Evolutionary conservation across 1,140 invertebrate genomes (phyloP).

Genomic region (Streblospio benedicti): DNA sequence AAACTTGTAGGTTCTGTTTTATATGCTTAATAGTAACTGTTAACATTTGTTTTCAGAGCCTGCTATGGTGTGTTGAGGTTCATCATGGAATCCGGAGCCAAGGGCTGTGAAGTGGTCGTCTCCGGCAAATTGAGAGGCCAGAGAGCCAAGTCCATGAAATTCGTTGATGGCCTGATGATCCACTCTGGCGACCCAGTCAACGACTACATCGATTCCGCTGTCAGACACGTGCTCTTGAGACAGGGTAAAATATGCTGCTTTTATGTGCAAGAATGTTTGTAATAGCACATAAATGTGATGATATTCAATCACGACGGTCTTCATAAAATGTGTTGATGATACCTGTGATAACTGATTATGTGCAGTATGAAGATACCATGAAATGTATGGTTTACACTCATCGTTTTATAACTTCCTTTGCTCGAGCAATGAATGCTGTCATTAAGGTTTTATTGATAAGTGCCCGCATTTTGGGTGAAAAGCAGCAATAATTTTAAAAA

Average conservation of each 20-base stretch:
- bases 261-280: neutral
- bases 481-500: no score
- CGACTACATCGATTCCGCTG: slow-evolving; percentile 96
- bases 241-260: slow-evolving; percentile 69
- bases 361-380: no score
- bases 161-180: slow-evolving; percentile 99
- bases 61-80: slow-evolving; percentile 98
- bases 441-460: no score
- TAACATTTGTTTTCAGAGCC: slow-evolving; percentile 59
- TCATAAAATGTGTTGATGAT: neutral
- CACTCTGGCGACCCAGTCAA: slow-evolving; percentile 97
- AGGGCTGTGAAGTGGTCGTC: slow-evolving; percentile 95
- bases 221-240: slow-evolving; percentile 89
- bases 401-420: no score
- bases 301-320: neutral
- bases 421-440: no score
- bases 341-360: no score
- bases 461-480: no score
- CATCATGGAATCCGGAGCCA: slow-evolving; percentile 98
- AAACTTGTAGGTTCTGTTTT: no score
- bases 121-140: slow-evolving; percentile 98
- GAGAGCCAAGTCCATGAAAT: slow-evolving; percentile 99
- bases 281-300: neutral
- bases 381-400: no score
- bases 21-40: no score